Evolutionary conservation across 2,113 vertebrate species (phyloP).

Genomic region (Amazona vittata): DNA sequence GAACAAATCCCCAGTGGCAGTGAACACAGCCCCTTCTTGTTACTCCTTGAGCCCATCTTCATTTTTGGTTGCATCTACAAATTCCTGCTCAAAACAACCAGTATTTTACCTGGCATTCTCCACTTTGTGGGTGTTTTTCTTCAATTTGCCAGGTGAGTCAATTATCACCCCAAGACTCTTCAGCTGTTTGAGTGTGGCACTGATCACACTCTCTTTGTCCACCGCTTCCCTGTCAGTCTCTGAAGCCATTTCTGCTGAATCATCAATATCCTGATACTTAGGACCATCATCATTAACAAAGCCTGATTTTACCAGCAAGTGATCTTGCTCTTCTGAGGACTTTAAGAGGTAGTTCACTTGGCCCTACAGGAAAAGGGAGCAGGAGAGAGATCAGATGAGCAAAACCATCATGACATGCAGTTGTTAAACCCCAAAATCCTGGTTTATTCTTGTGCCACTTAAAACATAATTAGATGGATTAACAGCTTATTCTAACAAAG

Average conservation of each 20-base stretch:
- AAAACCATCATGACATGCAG: not conserved
- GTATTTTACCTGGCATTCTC: slow-evolving; percentile 88
- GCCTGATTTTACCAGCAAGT: slow-evolving; percentile 40
- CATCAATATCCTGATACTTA: slow-evolving; percentile 9
- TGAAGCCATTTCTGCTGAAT: slow-evolving; percentile 27
- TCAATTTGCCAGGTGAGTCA: slow-evolving; percentile 68
- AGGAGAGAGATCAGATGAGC: not conserved
- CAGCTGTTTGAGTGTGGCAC: slow-evolving; percentile 86
- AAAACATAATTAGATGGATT: not conserved
- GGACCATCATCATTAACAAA: not conserved
- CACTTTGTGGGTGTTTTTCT: slow-evolving; percentile 71
- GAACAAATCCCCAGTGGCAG: not conserved
- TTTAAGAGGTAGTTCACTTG: slow-evolving; percentile 87
- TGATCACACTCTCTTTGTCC: slow-evolving; percentile 80
- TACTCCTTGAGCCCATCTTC: not conserved
- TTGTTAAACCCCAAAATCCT: not conserved
- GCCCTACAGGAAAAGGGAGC: slow-evolving; percentile 73
- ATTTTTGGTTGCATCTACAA: not conserved
- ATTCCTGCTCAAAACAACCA: not conserved
- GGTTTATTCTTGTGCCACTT: not conserved
- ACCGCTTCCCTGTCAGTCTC: not conserved
- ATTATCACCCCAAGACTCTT: slow-evolving; percentile 86
- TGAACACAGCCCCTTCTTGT: not conserved
- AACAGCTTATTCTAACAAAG: not conserved
- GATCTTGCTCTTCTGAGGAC: slow-evolving; percentile 66